Conservation (phyloP, 2,797 vertebrate genomes). For the Sebastolobus alascanus region DNA sequence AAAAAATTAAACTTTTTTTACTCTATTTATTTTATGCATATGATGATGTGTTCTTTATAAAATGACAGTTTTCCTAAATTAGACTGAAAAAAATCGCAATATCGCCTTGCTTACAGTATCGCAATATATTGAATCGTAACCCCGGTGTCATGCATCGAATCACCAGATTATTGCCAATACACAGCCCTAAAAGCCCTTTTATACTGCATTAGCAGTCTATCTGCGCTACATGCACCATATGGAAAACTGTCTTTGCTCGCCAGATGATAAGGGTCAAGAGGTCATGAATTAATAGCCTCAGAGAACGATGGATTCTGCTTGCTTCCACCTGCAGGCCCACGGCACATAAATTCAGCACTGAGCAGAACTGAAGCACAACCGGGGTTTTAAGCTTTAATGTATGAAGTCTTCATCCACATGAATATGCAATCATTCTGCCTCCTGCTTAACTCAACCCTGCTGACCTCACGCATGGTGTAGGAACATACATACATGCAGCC, state of each 20-base stretch:
- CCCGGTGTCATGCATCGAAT: too few relatives aligned
- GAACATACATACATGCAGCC: background rate
- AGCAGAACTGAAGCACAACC: conserved; percentile 1
- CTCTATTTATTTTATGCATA: too few relatives aligned
- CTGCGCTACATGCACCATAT: background rate
- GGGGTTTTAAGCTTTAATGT: conserved; percentile 25
- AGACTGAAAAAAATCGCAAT: too few relatives aligned
- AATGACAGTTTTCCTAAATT: too few relatives aligned
- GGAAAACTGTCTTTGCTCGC: conserved; percentile 4
- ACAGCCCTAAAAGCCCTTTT: background rate
- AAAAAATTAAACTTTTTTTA: too few relatives aligned
- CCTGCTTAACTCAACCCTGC: conserved; percentile 15
- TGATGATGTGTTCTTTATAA: too few relatives aligned
- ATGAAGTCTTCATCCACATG: conserved; percentile 11
- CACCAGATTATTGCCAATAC: too few relatives aligned
- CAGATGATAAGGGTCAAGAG: conserved; percentile 14
- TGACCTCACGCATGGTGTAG: background rate
- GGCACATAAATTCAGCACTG: background rate
- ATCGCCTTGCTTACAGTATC: too few relatives aligned
- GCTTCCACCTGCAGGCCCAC: conserved; percentile 19
- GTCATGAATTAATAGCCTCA: conserved; percentile 29
- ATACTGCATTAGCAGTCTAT: background rate
- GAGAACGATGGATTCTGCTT: background rate
- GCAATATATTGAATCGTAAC: too few relatives aligned
- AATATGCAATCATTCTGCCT: conserved; percentile 25